Evolutionary conservation across 2,888 invertebrate genomes (phyloP).

Genomic region (Hemistola chrysoprasaria): DNA sequence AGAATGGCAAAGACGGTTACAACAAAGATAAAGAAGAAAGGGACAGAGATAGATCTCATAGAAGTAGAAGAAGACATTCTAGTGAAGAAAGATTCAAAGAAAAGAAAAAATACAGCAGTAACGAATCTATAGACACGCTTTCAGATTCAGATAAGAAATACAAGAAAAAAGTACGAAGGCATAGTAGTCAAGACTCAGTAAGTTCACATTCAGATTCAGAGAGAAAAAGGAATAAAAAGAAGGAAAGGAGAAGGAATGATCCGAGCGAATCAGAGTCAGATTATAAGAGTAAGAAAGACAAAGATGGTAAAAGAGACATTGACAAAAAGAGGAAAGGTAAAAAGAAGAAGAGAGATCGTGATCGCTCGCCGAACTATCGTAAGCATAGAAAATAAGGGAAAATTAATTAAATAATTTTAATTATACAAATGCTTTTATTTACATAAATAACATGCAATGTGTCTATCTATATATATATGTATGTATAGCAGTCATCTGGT

Average conservation of each 20-base stretch:
- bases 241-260: conserved; percentile 28
- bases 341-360: conserved; percentile 78
- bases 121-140: conserved; percentile 19
- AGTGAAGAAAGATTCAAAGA: conserved; percentile 37
- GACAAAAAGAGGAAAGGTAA: conserved; percentile 83
- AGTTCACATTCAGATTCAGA: conserved; percentile 23
- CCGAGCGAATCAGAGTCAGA: conserved; percentile 44
- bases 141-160: conserved; percentile 15
- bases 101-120: conserved; percentile 24
- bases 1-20: conserved; percentile 10
- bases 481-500: too few relatives aligned
- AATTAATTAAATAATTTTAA: conserved; percentile 16
- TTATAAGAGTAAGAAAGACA: conserved; percentile 37
- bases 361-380: conserved; percentile 74
- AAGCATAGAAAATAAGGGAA: conserved; percentile 70
- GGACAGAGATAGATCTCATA: conserved; percentile 27
- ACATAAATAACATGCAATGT: too few relatives aligned
- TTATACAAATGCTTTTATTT: too few relatives aligned
- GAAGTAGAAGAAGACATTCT: conserved; percentile 38
- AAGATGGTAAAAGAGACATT: conserved; percentile 70
- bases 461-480: too few relatives aligned
- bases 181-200: conserved; percentile 24
- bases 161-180: conserved; percentile 16
- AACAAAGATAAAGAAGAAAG: conserved; percentile 14
- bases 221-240: conserved; percentile 18